Evolutionary conservation across 2,113 vertebrate species (phyloP).

Genomic region (Dasypus novemcinctus): DNA sequence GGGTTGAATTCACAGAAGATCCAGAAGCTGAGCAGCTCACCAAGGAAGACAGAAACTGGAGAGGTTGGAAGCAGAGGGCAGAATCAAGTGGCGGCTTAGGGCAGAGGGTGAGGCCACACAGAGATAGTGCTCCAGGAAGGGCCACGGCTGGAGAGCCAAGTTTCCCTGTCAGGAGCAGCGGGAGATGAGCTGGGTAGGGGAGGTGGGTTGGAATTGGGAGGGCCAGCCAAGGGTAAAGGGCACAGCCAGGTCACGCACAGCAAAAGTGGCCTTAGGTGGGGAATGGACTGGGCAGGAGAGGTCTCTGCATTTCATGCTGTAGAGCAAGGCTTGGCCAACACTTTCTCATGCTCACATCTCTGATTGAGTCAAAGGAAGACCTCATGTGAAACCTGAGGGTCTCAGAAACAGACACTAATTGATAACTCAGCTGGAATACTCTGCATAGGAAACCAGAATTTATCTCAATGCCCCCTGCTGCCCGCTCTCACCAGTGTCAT

Average conservation of each 20-base stretch:
- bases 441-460: background rate
- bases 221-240: background rate
- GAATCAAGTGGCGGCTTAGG: accelerated
- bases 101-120: accelerated
- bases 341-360: background rate
- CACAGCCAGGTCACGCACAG: accelerated
- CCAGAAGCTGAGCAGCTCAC: too few relatives aligned
- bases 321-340: background rate
- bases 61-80: accelerated
- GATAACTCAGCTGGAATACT: background rate
- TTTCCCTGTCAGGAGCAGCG: accelerated
- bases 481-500: background rate
- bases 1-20: background rate
- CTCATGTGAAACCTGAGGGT: background rate
- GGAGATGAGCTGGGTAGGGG: background rate
- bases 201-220: accelerated
- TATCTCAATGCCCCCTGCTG: accelerated
- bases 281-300: background rate
- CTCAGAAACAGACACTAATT: background rate
- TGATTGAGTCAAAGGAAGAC: background rate
- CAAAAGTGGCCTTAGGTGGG: accelerated
- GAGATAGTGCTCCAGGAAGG: background rate
- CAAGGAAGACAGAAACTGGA: background rate
- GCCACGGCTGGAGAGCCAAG: accelerated
- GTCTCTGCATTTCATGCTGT: background rate